A percentile compares a stretch with the other conserved stretches of the same genome.
Conservation (phyloP, 2,797 vertebrate species). For the Bucorvus abyssinicus region DNA sequence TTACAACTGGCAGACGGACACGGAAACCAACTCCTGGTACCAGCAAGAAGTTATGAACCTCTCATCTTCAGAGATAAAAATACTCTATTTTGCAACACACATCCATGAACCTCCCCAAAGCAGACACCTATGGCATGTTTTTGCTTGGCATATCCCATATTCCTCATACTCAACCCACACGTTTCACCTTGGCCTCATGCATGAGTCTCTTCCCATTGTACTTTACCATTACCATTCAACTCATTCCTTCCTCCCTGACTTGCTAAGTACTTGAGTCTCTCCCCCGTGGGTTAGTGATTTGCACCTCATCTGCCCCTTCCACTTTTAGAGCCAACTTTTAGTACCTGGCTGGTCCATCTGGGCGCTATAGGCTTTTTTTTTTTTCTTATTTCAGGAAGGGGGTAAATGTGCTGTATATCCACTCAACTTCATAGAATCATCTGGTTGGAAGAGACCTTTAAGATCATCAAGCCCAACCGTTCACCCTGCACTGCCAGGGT, state of each 20-base stretch:
- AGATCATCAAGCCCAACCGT: no score
- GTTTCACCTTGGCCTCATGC: background rate
- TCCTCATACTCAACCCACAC: background rate
- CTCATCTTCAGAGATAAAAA: background rate
- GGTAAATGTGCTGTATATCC: background rate
- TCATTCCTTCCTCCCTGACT: background rate
- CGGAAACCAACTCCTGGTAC: background rate
- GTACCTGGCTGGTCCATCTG: background rate
- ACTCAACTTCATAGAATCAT: background rate
- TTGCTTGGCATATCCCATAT: background rate
- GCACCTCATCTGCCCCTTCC: background rate
- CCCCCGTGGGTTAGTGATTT: background rate
- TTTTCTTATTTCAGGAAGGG: background rate
- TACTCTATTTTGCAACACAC: background rate
- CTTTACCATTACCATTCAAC: background rate
- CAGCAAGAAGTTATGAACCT: background rate
- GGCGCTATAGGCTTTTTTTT: background rate
- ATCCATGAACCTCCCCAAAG: background rate
- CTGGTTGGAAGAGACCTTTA: no score
- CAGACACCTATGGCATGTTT: background rate
- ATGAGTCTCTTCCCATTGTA: background rate
- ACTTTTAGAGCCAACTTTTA: background rate
- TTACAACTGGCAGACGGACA: background rate
- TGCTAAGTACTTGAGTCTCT: background rate
- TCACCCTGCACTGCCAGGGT: no score